phyloP scores from a whole-genome alignment of 2,113 vertebrate genomes.

The Vidua chalybeata region DNA sequence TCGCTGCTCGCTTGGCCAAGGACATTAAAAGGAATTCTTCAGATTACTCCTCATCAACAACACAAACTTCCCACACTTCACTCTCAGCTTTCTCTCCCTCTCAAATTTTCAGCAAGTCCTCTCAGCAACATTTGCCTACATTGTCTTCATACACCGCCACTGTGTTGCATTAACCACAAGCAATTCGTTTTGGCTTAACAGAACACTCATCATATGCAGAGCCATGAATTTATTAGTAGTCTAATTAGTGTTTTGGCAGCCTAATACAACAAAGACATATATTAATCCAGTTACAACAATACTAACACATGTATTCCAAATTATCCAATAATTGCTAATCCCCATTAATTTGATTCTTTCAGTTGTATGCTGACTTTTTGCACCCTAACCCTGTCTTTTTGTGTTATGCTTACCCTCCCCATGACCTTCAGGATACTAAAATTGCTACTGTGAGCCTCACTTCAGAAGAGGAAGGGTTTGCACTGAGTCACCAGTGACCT shows the following conservation, averaged over 20 bases:
- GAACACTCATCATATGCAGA: not conserved
- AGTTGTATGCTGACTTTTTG: not conserved
- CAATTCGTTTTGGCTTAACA: slow-evolving; percentile 12
- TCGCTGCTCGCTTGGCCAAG: not conserved
- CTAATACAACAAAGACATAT: slow-evolving; percentile 5
- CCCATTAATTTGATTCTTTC: not conserved
- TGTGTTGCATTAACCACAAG: not conserved
- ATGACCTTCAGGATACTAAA: not conserved
- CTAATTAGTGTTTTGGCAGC: slow-evolving; percentile 20
- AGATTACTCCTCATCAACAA: not conserved
- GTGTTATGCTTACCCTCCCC: not conserved
- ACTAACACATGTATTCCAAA: not conserved
- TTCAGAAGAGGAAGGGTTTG: not conserved
- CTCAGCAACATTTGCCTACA: not conserved
- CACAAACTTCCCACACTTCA: not conserved
- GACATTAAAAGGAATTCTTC: not conserved
- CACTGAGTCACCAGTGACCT: not conserved
- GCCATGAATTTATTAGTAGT: slow-evolving; percentile 2
- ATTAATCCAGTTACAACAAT: not conserved
- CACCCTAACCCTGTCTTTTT: not conserved
- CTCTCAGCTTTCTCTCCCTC: not conserved
- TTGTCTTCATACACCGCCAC: not conserved
- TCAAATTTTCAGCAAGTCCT: not conserved
- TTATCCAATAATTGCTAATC: slow-evolving; percentile 15
- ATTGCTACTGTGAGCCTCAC: not conserved